A percentile compares a stretch with the other conserved stretches of the same genome.
Conservation (phyloP, 2,113 vertebrate genomes). For the Sapajus apella region DNA sequence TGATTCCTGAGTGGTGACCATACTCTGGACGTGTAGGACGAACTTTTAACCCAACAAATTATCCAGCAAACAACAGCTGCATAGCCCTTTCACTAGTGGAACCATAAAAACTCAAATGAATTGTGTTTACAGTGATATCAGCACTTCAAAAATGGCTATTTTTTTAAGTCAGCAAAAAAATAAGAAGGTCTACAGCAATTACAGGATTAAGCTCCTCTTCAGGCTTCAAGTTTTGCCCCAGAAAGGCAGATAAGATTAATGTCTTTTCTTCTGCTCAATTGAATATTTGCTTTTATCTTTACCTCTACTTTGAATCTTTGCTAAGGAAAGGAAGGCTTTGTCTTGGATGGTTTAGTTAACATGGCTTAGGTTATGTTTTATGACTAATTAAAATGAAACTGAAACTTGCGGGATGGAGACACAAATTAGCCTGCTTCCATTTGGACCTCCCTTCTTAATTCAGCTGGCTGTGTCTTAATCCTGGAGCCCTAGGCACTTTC, state of each 20-base stretch:
- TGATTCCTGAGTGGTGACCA: slow-evolving; percentile 84
- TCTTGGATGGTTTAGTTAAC: slow-evolving; percentile 41
- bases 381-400: slow-evolving; percentile 53
- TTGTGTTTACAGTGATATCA: slow-evolving; percentile 78
- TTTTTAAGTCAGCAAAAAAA: slow-evolving; percentile 67
- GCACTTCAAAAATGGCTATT: slow-evolving; percentile 66
- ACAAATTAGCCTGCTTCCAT: slow-evolving; percentile 43
- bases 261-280: slow-evolving; percentile 54
- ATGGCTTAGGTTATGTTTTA: slow-evolving; percentile 35
- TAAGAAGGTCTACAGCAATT: slow-evolving; percentile 57
- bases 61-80: slow-evolving; percentile 85
- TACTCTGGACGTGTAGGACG: slow-evolving; percentile 67
- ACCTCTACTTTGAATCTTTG: slow-evolving; percentile 55
- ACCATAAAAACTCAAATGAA: slow-evolving; percentile 51
- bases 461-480: background rate
- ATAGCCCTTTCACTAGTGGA: slow-evolving; percentile 73
- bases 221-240: slow-evolving; percentile 34
- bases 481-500: slow-evolving; percentile 18
- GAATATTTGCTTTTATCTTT: slow-evolving; percentile 20
- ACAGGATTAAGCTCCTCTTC: slow-evolving; percentile 56
- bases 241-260: slow-evolving; percentile 59
- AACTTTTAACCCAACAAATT: slow-evolving; percentile 83
- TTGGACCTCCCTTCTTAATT: background rate
- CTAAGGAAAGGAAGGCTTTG: slow-evolving; percentile 63
- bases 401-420: slow-evolving; percentile 34